Conservation (phyloP, 35 echinoderm and acorn worm species). For the Heliocidaris tuberculata region DNA sequence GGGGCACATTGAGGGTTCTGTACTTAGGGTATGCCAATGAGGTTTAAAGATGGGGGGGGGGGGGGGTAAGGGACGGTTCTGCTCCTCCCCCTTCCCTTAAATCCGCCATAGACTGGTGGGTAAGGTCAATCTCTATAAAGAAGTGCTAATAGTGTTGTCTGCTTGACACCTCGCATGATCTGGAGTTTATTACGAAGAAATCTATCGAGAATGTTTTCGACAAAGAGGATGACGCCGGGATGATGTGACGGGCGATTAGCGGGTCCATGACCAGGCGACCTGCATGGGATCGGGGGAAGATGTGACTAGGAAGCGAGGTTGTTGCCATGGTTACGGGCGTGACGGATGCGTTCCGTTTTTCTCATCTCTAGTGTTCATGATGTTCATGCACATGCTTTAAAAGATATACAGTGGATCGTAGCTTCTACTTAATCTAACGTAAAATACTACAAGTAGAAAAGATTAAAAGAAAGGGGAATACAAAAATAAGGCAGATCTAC, state of each 20-base stretch:
- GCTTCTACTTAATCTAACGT: too few relatives aligned
- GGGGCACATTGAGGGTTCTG: too few relatives aligned
- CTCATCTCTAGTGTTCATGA: not conserved
- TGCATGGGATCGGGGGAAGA: not conserved
- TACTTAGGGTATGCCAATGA: too few relatives aligned
- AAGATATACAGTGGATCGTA: too few relatives aligned
- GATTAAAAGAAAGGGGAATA: too few relatives aligned
- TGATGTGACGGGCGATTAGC: not conserved
- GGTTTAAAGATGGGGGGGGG: too few relatives aligned
- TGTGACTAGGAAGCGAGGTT: not conserved
- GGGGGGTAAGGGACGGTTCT: too few relatives aligned
- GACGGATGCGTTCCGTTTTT: not conserved
- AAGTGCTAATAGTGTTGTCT: slow-evolving; percentile 5
- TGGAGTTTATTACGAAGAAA: not conserved
- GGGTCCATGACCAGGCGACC: slow-evolving; percentile 19
- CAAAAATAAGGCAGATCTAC: too few relatives aligned
- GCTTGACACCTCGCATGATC: slow-evolving; percentile 1
- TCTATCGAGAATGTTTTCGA: not conserved
- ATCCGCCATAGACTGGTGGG: too few relatives aligned
- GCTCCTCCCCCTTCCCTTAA: too few relatives aligned
- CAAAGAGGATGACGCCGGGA: not conserved
- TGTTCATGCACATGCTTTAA: too few relatives aligned
- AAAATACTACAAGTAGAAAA: too few relatives aligned
- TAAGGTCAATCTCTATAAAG: not conserved
- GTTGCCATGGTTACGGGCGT: not conserved